phyloP scores from a whole-genome alignment of 2,113 vertebrate species.

The Parus major region DNA sequence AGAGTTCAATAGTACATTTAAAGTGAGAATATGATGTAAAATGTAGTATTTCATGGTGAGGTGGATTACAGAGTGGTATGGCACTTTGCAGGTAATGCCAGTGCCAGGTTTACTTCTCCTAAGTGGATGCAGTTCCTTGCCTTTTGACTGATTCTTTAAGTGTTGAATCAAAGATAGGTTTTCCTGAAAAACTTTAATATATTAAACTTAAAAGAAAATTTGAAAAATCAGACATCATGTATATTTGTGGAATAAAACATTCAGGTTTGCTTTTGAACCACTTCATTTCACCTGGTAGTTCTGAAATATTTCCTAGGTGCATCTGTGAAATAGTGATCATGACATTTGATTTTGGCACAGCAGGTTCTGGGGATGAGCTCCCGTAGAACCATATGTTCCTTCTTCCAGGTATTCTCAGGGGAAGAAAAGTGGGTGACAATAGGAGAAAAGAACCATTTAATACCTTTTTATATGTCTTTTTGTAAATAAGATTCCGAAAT shows the following conservation, averaged over 20 bases:
- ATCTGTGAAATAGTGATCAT: neutral
- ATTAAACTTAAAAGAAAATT: neutral
- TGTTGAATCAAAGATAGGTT: neutral
- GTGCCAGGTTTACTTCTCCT: fast-evolving
- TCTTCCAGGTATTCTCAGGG: neutral
- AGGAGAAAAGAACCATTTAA: neutral
- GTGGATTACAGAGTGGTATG: neutral
- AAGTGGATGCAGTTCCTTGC: neutral
- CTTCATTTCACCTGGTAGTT: neutral
- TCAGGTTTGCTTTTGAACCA: neutral
- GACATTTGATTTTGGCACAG: neutral
- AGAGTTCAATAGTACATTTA: neutral
- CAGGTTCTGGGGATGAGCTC: neutral
- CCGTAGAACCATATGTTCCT: neutral
- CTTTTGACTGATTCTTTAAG: neutral
- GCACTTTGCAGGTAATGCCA: neutral
- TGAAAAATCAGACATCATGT: neutral
- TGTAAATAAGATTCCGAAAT: neutral
- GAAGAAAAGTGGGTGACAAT: neutral
- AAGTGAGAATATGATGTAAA: neutral
- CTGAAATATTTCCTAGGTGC: neutral
- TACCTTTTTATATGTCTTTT: neutral
- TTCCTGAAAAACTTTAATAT: neutral
- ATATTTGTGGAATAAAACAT: neutral
- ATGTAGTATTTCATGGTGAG: neutral